Base-by-base conservation (phyloP, 2,113 vertebrate species). In the Pelvicachromis taeniatus region DNA sequence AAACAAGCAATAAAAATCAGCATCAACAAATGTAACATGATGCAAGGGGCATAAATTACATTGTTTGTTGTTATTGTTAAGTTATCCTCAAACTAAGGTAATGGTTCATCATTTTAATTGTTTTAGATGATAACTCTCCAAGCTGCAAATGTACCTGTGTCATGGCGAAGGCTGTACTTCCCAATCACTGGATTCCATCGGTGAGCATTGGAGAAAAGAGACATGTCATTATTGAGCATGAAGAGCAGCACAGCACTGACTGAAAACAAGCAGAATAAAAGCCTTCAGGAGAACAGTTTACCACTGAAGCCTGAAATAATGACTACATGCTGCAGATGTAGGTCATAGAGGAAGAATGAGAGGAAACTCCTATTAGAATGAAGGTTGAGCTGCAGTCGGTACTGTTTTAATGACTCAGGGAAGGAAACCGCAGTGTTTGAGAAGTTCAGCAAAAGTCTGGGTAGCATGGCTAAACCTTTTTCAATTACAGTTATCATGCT, bases 151-250 rank as follows among this genome's bases (percentile, higher is more conserved):
- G 56, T 97, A 99, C 98, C 98, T 97, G 95, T 97, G 91, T 98
- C 97, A 87, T 98, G 97, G 78, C 97, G 97, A 68, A 98, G 97
- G 95, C 97, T 99, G 94, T 99, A 99, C 87, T 99, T 99, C 80
- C 98, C 98, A 2, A 99, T 99, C 92, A 99, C 98, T 99, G 95
- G 63, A 88, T 92, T 54, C 75, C 87, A 68, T 65, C 4, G 35
- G 87, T 1, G 79, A 79, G 81, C 88, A n/a, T 21, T 5, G 73
- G 52, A 59, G n/a, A 2, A 77, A 2, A 11, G 52, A 59, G 21
- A 92, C 26, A 78, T 31, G 53, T 52, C 82, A 75, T 91, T 78
- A 92, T 80, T 83, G 21, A 84, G 77, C 78, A 87, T 38, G 70
- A 56, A 84, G 59, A 33, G 54, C 21, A 26, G 85, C 21, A 23